Conservation (phyloP, 2,888 invertebrate species). For the Anoncus sp. region DNA sequence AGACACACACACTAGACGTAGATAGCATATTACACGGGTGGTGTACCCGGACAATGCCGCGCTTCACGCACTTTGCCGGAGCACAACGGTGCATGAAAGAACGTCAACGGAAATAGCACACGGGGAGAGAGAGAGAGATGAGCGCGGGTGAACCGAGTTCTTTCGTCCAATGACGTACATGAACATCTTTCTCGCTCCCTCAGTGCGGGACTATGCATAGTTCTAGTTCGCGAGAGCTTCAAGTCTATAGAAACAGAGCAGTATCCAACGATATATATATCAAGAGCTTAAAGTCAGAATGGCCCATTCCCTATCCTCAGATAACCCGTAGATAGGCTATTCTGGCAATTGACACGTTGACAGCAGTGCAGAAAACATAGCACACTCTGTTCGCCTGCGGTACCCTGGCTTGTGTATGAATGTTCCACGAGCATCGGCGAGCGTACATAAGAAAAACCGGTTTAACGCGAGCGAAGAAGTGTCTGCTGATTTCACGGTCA, state of each 20-base stretch:
- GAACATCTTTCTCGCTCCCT: slow-evolving; percentile 8
- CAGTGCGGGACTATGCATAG: not conserved
- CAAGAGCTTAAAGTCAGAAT: not conserved
- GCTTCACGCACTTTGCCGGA: slow-evolving; percentile 45
- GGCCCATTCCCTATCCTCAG: not conserved
- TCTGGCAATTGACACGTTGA: not conserved
- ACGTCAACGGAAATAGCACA: slow-evolving; percentile 51
- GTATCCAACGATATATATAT: slow-evolving; percentile 7
- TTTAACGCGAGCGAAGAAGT: slow-evolving; percentile 59
- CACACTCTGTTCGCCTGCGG: not conserved
- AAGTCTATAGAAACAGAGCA: not conserved
- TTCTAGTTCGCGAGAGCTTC: not conserved
- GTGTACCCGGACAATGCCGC: slow-evolving; percentile 52
- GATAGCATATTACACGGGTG: slow-evolving; percentile 34
- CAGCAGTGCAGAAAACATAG: slow-evolving; percentile 1
- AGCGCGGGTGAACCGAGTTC: not conserved
- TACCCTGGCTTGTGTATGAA: slow-evolving; percentile 9
- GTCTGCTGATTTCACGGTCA: slow-evolving; percentile 66
- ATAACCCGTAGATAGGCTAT: not conserved
- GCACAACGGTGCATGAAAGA: slow-evolving; percentile 50
- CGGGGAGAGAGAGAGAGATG: not conserved
- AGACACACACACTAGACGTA: not conserved
- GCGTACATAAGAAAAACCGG: slow-evolving; percentile 64
- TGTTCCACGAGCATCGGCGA: slow-evolving; percentile 33
- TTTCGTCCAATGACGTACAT: slow-evolving; percentile 38